Conservation (phyloP, 2,797 vertebrate species). For the Chelon auratus region DNA sequence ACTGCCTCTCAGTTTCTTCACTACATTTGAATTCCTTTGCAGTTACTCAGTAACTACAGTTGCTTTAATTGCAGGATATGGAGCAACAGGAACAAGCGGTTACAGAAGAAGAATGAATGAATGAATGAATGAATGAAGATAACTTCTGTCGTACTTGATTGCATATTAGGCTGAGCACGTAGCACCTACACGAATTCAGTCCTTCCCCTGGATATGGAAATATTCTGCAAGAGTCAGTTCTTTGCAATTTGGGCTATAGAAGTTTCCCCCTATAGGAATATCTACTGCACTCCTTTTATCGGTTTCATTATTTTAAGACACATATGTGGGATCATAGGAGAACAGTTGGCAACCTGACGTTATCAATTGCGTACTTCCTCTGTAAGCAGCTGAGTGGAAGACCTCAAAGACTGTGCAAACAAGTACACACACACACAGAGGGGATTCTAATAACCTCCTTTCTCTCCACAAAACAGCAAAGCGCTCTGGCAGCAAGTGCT, state of each 20-base stretch:
- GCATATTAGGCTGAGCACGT: too few species aligned
- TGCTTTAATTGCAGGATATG: too few species aligned
- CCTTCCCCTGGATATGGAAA: too few species aligned
- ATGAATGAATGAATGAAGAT: too few species aligned
- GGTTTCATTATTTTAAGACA: slow-evolving; percentile 13
- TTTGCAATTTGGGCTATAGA: not conserved
- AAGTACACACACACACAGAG: slow-evolving; percentile 23
- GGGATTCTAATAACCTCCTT: slow-evolving; percentile 45
- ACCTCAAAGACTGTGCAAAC: slow-evolving; percentile 38
- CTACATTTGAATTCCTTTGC: too few species aligned
- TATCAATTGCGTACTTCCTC: slow-evolving; percentile 29
- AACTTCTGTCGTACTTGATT: too few species aligned
- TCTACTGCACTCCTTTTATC: not conserved
- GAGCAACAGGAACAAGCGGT: too few species aligned
- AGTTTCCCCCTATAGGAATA: not conserved
- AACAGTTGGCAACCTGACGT: slow-evolving; percentile 43
- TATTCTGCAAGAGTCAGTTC: too few species aligned
- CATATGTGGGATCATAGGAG: slow-evolving; percentile 30
- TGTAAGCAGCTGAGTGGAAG: slow-evolving; percentile 32
- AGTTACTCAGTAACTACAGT: too few species aligned
- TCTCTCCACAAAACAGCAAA: slow-evolving; percentile 47
- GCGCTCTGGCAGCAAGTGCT: slow-evolving; percentile 45
- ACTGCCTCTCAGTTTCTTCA: too few species aligned
- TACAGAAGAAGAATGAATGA: too few species aligned
- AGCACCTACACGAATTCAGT: too few species aligned